Base-by-base conservation (phyloP, 1,140 invertebrate genomes). In the Drosophila varians region DNA sequence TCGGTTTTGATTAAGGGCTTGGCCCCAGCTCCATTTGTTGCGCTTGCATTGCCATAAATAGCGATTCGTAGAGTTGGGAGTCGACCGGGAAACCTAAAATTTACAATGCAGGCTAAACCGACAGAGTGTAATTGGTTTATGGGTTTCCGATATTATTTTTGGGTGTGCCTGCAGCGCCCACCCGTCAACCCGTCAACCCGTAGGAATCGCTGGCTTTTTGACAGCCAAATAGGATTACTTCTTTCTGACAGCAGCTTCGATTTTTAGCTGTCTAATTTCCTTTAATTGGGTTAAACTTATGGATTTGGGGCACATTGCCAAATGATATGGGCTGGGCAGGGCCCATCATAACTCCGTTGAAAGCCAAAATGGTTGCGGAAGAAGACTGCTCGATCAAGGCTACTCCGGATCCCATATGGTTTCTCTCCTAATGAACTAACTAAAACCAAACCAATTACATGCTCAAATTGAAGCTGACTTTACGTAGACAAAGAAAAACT, bases 171-270 rank as follows among this genome's bases (percentile, higher is more conserved):
- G n/a, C n/a, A n/a, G n/a, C n/a, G n/a, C n/a, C n/a, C n/a, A n/a
- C n/a, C n/a, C 12, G 21, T 21, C 21, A 21, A 21, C 21, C 21
- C 2, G 21, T 21, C 21, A 23, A 31, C 9, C 53, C 52, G 28
- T 40, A 28, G 43, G 52, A 70, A 66, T 69, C 21, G 62, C 43
- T 65, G 60, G 25, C 12, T 83, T 55, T 31, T 31, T 54, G 79
- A 78, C 79, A 56, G 60, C 40, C 28, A 80, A 80, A 80, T 80
- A 83, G 77, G 77, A 80, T 80, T 78, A 78, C 14, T 54, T 69
- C 54, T 53, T 60, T 45, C 16, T 54, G 56, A 72, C 65, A 62
- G 46, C 40, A 1, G 36, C n/a, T 7, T 72, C 54, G 54, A 65
- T 51, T 36, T 25, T 42, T 18, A 58, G 60, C 58, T 72, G 64